Percentiles rank a stretch among this genome's conserved stretches.
Evolutionary conservation across 1,140 invertebrate genomes (phyloP).

Genomic region (Bradysia coprophila): DNA sequence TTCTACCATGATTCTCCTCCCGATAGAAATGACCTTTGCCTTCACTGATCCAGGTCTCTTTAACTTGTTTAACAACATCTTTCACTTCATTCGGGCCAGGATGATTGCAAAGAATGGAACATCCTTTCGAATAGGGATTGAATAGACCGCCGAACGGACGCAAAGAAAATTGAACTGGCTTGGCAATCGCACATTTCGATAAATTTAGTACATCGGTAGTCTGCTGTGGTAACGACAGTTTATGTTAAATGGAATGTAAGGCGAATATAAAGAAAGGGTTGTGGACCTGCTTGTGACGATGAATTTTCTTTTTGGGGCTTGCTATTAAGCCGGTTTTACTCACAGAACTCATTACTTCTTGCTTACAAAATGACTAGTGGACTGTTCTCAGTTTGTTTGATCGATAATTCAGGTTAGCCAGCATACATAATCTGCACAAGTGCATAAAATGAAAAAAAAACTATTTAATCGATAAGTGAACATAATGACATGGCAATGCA

Average conservation of each 20-base stretch:
- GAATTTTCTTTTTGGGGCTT: slow-evolving; percentile 1
- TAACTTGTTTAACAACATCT: slow-evolving; percentile 47
- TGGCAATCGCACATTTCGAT: not conserved
- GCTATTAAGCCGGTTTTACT: not conserved
- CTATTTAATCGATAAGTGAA: no score
- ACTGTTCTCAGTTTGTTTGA: no score
- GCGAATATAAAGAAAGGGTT: not conserved
- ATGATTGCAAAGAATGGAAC: slow-evolving; percentile 66
- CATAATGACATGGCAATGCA: no score
- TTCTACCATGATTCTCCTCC: slow-evolving; percentile 5
- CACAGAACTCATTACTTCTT: not conserved
- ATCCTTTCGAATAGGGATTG: slow-evolving; percentile 58
- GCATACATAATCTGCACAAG: no score
- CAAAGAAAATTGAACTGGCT: slow-evolving; percentile 39
- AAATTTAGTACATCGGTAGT: not conserved
- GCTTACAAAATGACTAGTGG: no score
- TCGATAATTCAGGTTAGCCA: no score
- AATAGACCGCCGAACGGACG: slow-evolving; percentile 58
- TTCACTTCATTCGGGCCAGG: slow-evolving; percentile 53
- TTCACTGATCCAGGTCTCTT: slow-evolving; percentile 42
- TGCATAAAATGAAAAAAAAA: no score
- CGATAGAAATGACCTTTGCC: slow-evolving; percentile 2
- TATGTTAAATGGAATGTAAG: not conserved
- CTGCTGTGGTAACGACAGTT: not conserved
- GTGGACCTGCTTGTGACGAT: not conserved